Conservation (phyloP, 2,888 invertebrate genomes). For the Schizaphis graminum region DNA sequence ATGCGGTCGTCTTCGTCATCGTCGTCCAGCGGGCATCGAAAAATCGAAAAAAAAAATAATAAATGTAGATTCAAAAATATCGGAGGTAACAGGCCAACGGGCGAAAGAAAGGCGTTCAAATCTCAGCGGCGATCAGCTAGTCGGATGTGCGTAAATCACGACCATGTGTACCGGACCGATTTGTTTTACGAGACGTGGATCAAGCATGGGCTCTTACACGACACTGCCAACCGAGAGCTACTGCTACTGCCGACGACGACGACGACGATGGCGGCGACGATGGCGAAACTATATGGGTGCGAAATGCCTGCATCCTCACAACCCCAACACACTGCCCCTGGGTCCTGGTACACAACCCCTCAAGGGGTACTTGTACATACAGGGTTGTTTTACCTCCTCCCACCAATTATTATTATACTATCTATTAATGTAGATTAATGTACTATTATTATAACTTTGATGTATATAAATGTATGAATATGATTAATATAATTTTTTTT, state of each 20-base stretch:
- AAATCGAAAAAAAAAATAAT: neutral
- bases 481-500: neutral
- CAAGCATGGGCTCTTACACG: constrained; percentile 25
- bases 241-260: neutral
- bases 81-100: too few species aligned
- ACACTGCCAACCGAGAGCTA: constrained; percentile 16
- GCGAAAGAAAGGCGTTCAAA: neutral
- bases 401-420: neutral
- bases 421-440: neutral
- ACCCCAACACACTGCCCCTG: neutral
- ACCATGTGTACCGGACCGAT: neutral
- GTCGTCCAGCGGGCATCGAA: neutral
- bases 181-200: constrained; percentile 1
- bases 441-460: neutral
- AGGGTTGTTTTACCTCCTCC: neutral
- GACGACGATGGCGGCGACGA: neutral
- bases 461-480: neutral
- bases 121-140: neutral
- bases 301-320: neutral
- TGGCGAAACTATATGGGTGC: neutral
- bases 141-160: neutral
- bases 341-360: neutral
- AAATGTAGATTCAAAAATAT: neutral
- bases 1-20: constrained; percentile 3
- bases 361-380: neutral